Evolutionary conservation across 2,797 vertebrate species (phyloP).

Genomic region (Alcedo quadribrachys): DNA sequence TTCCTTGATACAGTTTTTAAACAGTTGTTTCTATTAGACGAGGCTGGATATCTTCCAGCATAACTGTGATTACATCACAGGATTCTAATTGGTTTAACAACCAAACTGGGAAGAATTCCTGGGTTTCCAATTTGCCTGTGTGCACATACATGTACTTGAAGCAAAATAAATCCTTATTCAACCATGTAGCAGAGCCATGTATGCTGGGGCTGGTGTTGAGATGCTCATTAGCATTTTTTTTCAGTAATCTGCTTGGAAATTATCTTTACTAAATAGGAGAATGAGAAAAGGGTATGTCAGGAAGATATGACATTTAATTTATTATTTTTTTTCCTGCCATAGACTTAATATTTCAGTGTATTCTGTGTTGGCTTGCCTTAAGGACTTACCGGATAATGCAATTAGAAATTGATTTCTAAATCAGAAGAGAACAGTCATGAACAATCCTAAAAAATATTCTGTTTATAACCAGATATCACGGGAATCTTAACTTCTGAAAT

Average conservation of each 20-base stretch:
- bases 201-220: background rate
- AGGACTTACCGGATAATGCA: background rate
- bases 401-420: conserved; percentile 13
- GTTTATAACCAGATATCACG: background rate
- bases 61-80: background rate
- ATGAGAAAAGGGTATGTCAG: background rate
- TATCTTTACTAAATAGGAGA: background rate
- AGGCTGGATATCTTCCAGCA: background rate
- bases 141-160: background rate
- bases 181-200: too few species aligned
- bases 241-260: background rate
- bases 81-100: background rate
- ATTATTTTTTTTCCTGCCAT: background rate
- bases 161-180: background rate
- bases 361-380: background rate
- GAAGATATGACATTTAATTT: background rate
- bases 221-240: background rate
- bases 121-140: background rate
- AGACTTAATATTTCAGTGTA: background rate
- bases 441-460: background rate
- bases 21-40: background rate
- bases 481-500: background rate
- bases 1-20: background rate
- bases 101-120: background rate
- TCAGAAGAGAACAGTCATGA: background rate